Evolutionary conservation across 2,797 vertebrate species (phyloP), one percentile per base, ranked within the genome.

Genomic region (Pantherophis vulpinus): DNA sequence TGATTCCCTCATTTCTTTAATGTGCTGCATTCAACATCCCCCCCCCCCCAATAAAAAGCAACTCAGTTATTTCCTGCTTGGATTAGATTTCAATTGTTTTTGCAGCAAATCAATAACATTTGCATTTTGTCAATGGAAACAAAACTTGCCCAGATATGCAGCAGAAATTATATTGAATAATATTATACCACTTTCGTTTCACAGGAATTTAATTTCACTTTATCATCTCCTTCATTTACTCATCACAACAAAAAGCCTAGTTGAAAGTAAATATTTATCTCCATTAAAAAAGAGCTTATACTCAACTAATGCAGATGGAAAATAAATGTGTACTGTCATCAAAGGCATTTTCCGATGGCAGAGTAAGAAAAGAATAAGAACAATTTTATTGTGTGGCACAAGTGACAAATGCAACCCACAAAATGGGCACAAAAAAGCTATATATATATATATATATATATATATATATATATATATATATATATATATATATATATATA

Each of bases 21-120:
- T 93, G 59, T 89, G 54, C 54, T 96, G 93, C 91, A 95, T 87
- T 94, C 20, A 89, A n/a, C 32, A 94, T 91, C 79, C 4, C 4
- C 1, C 1, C 8, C 5, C 1, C 1, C 42, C 91, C 89, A 91
- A 96, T 92, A 95, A 92, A 91, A 95, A 88, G 93, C 55, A 83
- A 95, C 86, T 94, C 54, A 2, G 93, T 90, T 89, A 70, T 96
- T 96, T 96, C 90, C 93, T 93, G 86, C 90, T 63, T 0, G 1
- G 91, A 95, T 96, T 83, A 83, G 37, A 83, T 47, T 83, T 83
- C 37, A 83, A 83, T 47, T 83, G 37, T 83, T 96, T 96, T 94
- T 94, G 87, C 93, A 96, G 93, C 94, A 94, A 95, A 96, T 94
- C 95, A 95, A 59, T 90, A 94, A 91, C 25, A 96, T 94, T 94